phyloP scores from a whole-genome alignment of 2,888 invertebrate species.

The Entomobrya proxima region DNA sequence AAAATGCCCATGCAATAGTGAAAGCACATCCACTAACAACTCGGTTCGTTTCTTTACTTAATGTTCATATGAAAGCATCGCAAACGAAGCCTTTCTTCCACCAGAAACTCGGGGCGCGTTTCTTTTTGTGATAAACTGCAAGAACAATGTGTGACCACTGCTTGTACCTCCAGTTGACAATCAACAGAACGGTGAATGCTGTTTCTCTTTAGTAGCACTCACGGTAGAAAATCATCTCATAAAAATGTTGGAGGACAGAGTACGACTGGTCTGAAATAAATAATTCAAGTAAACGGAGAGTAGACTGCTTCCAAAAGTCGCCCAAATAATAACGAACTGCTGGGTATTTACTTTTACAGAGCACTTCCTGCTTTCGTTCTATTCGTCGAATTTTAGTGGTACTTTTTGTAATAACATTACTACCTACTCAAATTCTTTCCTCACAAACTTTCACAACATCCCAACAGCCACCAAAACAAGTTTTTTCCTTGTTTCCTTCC shows the following conservation, averaged over 20 bases:
- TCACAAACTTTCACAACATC: neutral
- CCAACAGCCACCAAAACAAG: neutral
- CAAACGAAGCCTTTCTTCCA: neutral
- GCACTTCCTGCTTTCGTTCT: neutral
- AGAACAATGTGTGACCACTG: neutral
- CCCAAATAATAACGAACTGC: neutral
- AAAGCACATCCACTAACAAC: neutral
- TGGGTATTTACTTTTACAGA: constrained; percentile 4
- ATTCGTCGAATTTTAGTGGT: neutral
- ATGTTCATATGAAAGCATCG: neutral
- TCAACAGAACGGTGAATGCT: neutral
- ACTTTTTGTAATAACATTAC: neutral
- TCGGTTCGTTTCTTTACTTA: neutral
- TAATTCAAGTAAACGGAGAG: constrained; percentile 25
- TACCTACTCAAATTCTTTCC: neutral
- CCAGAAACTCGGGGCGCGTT: neutral
- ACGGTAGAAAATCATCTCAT: neutral
- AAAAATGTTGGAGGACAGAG: constrained; percentile 8
- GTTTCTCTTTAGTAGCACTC: neutral
- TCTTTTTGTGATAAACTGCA: neutral
- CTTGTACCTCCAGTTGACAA: neutral
- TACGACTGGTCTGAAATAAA: constrained; percentile 2
- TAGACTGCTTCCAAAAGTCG: constrained; percentile 20
- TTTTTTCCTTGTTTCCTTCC: neutral
- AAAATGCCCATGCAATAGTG: neutral